Base-by-base conservation (phyloP, 2,113 vertebrate species). In the Nerophis ophidion region DNA sequence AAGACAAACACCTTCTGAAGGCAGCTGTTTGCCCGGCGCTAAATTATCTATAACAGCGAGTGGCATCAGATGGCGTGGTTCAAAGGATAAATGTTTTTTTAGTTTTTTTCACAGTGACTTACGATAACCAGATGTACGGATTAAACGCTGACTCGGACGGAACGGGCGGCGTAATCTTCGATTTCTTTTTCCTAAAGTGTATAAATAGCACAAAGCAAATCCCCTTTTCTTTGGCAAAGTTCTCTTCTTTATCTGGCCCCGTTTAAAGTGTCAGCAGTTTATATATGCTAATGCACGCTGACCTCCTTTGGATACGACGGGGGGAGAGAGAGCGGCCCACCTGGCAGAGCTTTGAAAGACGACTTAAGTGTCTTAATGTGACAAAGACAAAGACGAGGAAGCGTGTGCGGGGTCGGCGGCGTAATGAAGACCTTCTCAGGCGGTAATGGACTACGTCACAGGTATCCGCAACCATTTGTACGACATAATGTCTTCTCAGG, bases 1-100 rank as follows among this genome's bases (percentile, higher is more conserved):
- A 75, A 72, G 47, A 14, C 13, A 74, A 71, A 70, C 66, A 75
- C 76, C 78, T 81, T 71, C 40, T 75, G 55, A 70, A 77, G 77
- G 64, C 79, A 70, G 77, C 77, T 81, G 79, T 61, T 76, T 44
- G 8, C 17, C 26, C n/a, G 58, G 66, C 19, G 63, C 58, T 47
- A 68, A 60, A 42, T 38, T 53, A 60, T 57, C 54, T 55, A 59
- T 19, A 59, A 52, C 8, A 63, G 15, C 11, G 6, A 34, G 26
- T 70, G 40, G 8, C 35, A 38, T 78, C 72, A 75, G 77, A 72
- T 68, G 75, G 64, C 4, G 10, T 55, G 40, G 63, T 61, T 78
- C 54, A 66, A 38, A 57, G 45, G 26, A 48, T 59, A 57, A 72
- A 78, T 61, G 74, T 71, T 13, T 26, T 5, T 54, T 63, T 63